A percentile compares a stretch with the other conserved stretches of the same genome.
These are phyloP conservation scores for Lasioglossum malachurum DNA, from an alignment of 2,888 invertebrate species.

Conservation along the genomic window DNA sequence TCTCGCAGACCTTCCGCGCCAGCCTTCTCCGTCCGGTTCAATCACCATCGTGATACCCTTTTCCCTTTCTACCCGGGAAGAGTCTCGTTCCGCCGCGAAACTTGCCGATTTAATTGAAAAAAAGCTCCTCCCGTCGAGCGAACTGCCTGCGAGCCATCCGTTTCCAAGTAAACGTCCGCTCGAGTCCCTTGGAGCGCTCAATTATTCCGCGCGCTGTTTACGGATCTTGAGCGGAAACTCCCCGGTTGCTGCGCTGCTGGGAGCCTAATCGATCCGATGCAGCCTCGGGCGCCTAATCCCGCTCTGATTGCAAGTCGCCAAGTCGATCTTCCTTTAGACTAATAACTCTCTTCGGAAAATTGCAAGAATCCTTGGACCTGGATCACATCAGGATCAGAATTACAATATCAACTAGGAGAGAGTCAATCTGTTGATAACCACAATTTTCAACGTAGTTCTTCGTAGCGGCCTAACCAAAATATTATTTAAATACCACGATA, in stretches of 20 bases:
- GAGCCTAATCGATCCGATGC: constrained; percentile 5
- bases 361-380: too few relatives aligned
- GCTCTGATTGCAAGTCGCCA: neutral
- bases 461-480: too few relatives aligned
- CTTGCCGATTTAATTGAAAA: constrained; percentile 80
- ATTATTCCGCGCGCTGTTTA: constrained; percentile 19
- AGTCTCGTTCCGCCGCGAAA: constrained; percentile 40
- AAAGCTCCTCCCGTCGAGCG: constrained; percentile 53
- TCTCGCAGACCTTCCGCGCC: constrained; percentile 42
- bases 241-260: neutral
- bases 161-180: constrained; percentile 21
- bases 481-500: too few relatives aligned
- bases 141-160: constrained; percentile 4
- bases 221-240: neutral
- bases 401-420: too few relatives aligned
- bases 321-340: neutral
- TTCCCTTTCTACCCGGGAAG: constrained; percentile 1
- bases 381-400: too few relatives aligned
- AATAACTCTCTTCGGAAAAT: neutral
- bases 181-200: constrained; percentile 15
- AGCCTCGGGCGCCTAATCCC: neutral
- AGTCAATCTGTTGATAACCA: too few relatives aligned
- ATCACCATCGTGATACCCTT: constrained; percentile 33
- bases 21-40: constrained; percentile 36
- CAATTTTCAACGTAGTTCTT: too few relatives aligned